Evolutionary conservation across 2,113 vertebrate genomes (phyloP), one percentile per base, ranked within the genome.

Genomic region (Athene noctua): DNA sequence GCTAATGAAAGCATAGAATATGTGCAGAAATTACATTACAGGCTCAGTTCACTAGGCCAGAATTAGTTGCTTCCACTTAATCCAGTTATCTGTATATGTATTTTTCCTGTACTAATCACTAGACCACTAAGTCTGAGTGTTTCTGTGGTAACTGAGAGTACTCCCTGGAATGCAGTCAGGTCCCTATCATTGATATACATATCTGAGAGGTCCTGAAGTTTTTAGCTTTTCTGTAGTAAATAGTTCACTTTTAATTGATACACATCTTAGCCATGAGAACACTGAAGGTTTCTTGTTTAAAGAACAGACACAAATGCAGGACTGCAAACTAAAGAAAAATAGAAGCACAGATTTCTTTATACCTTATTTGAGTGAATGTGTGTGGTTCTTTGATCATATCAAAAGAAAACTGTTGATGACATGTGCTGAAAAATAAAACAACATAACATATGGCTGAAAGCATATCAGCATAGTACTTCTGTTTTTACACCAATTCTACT

Each of bases 331-430:
- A 70, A 88, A 85, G 47, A 46, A 90, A 96, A 90, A 94, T 51
- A 81, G 82, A 91, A 57, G 70, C 75, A 96, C 95, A 96, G 95
- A 95, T 97, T 97, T 96, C 95, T 97, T 97, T 97, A 96, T 88
- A 81, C 90, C 62, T 95, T 94, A 80, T 96, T 96, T 95, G 95
- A 96, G 67, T 91, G 95, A 96, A 93, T 77, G 77, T 96, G 90
- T 95, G 44, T 89, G 68, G 72, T 94, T 95, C 93, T 96, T 96
- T 96, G 80, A 96, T 96, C 85, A 71, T 91, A 94, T 87, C 90
- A 96, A 91, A 94, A 96, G 92, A 92, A 95, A 97, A 95, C 85
- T 95, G 95, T 96, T 95, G 96, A 92, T 96, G 88, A 96, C 85
- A 79, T 67, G 81, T 96, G 93, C 85, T 95, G 90, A 92, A 97